Base-by-base conservation (phyloP, 2,888 invertebrate genomes). In the Branchinecta sandiegonensis region DNA sequence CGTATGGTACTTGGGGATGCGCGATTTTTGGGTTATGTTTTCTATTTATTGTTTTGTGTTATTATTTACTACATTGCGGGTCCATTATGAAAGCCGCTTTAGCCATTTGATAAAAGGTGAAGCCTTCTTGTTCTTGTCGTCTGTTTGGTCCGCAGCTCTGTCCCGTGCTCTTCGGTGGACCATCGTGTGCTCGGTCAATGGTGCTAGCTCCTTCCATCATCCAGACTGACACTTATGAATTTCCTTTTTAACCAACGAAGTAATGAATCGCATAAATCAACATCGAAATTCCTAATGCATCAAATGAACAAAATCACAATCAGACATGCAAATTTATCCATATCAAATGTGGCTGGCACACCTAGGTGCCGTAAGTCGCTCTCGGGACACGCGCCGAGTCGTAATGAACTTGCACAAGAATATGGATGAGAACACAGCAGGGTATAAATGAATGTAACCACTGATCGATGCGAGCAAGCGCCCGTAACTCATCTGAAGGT, bases 201-300 rank as follows among this genome's bases (percentile, higher is more conserved):
- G 37, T 37, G 37, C 37, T 37, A 37, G 37, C 37, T 37, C 37
- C 10, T 56, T 56, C 56, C 11, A 56, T 56, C 56, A 56, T 56
- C 56, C 17, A 8, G 56, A 17, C 56, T 56, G 56, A 56, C 56
- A 56, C 17, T 56, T 56, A 56, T 56, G 56, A 56, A 56, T 56
- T 56, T 9, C 56, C 56, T 56, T 56, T 56, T 56, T 56, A 56
- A 56, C 56, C 56, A 56, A 56, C 56, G 56, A 17, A 14, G 56
- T 56, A 56, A 56, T 56, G 56, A 56, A 56, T 56, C 56, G 56
- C 56, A 56, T 56, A 56, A 56, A 56, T 56, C 56, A 56, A 56
- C 56, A 56, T 56, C 56, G 56, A 56, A 56, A 56, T 56, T 56
- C 56, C 56, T 56, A 56, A 56, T 56, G 56, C 56, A 56, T 56